A percentile compares a stretch with the other conserved stretches of the same genome.
Conservation (phyloP, 1,140 invertebrate species). For the Diorhabda sublineata region DNA sequence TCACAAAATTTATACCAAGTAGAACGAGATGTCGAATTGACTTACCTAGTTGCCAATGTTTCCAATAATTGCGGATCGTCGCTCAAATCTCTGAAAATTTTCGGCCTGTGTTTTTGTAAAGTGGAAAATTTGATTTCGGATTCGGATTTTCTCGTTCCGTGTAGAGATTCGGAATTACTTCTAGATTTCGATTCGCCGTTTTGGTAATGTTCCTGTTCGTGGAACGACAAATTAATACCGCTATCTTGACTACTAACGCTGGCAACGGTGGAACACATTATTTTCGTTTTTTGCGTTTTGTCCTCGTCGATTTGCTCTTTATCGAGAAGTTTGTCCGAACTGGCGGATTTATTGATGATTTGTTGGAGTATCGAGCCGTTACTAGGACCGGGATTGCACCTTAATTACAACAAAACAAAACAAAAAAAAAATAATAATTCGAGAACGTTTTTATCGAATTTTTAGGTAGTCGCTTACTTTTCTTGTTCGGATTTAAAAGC, state of each 20-base stretch:
- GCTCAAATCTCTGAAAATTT: slow-evolving; percentile 28
- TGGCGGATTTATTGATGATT: slow-evolving; percentile 36
- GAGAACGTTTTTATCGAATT: too few species aligned
- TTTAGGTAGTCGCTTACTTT: background rate
- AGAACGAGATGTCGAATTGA: slow-evolving; percentile 57
- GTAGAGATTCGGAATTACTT: slow-evolving; percentile 38
- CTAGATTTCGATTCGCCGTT: slow-evolving; percentile 32
- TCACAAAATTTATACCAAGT: too few species aligned
- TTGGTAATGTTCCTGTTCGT: slow-evolving; percentile 57
- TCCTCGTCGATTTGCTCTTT: slow-evolving; percentile 28
- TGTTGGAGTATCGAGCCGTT: slow-evolving; percentile 39
- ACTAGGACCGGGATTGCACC: slow-evolving; percentile 36
- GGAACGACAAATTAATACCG: slow-evolving; percentile 69
- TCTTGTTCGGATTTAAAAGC: slow-evolving; percentile 5
- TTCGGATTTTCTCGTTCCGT: slow-evolving; percentile 28
- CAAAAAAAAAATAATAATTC: background rate
- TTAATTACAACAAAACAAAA: slow-evolving; percentile 9
- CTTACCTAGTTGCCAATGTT: slow-evolving; percentile 54
- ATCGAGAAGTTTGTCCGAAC: slow-evolving; percentile 29
- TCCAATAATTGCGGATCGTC: slow-evolving; percentile 27
- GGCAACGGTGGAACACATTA: slow-evolving; percentile 37
- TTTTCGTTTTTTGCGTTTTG: slow-evolving; percentile 32
- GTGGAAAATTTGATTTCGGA: slow-evolving; percentile 37
- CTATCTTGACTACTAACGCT: slow-evolving; percentile 69
- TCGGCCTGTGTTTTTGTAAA: slow-evolving; percentile 35